phyloP scores from a whole-genome alignment of 2,888 invertebrate genomes.

The Nasonia oneida region DNA sequence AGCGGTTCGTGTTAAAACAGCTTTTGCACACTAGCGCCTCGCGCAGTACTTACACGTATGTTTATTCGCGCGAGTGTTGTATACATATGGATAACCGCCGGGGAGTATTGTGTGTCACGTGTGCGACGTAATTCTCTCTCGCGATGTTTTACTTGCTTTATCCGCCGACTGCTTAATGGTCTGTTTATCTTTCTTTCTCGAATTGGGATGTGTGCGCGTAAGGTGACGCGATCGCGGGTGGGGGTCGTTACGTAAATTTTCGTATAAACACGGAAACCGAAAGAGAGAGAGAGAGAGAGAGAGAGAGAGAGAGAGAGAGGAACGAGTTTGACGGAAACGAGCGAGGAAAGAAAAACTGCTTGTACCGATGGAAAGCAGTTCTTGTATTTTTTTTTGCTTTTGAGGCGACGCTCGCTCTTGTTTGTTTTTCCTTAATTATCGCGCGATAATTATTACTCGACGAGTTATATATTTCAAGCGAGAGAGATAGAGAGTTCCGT shows the following conservation, averaged over 20 bases:
- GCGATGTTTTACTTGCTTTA: not conserved
- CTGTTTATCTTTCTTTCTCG: conserved; percentile 14
- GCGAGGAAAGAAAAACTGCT: not conserved
- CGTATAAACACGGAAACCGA: not conserved
- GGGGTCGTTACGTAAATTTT: not conserved
- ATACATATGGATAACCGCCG: not conserved
- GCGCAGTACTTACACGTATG: not conserved
- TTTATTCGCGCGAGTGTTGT: not conserved
- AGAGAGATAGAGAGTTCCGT: too few relatives aligned
- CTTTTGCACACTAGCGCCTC: conserved; percentile 7
- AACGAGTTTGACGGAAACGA: not conserved
- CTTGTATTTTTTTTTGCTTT: not conserved
- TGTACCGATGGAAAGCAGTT: not conserved
- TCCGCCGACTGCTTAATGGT: not conserved
- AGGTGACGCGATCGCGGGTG: not conserved
- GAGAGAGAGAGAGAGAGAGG: too few relatives aligned
- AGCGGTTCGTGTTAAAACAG: not conserved
- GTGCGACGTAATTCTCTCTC: not conserved
- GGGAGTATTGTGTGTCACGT: not conserved
- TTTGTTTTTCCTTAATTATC: too few relatives aligned
- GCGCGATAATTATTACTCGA: too few relatives aligned
- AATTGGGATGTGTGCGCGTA: not conserved
- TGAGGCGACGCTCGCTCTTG: not conserved
- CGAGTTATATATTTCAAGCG: too few relatives aligned
- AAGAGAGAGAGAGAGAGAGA: too few relatives aligned